Base-by-base conservation (phyloP, 2,888 invertebrate species). In the Pollenia angustigena region DNA sequence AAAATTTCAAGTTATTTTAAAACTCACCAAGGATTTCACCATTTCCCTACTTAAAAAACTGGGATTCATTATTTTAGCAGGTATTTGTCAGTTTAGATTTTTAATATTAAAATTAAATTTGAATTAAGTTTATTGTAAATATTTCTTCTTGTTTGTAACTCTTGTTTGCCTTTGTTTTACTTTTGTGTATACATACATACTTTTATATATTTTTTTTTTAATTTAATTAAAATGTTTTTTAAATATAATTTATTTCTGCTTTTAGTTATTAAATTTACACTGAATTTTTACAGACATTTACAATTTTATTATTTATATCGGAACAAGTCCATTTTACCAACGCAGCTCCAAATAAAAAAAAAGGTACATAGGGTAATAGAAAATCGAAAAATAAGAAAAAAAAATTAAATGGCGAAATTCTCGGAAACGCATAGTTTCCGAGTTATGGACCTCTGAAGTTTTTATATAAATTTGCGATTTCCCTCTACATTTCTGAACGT, bases 211-310 rank as follows among this genome's bases (percentile, higher is more conserved):
- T 68, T 60, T 18, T 71, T 85, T 76, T 85, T 76, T 18, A 62
- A 72, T 40, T 54, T 54, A 54, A 23, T 56, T 40, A 74, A 42
- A 14, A 64, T 32, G 46, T 68, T 42, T 23, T 71, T 23, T 32
- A 9, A 32, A 32, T 81, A 62, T 56, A 42, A 11, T 44, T 50
- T 11, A n/a, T 69, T 69, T 74, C 58, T 16, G n/a, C 46, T 76
- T 76, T 54, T 66, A 52, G 11, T 80, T 80, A 69, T 18, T 16
- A 9, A 83, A 83, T 83, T 76, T 83, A n/a, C 79, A 83, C 60
- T 58, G 60, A 78, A 60, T 69, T 85, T 82, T 80, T 86, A 86
- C 83, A 86, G 44, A 83, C 58, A 86, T 86, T 86, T 86, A 86
- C 83, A 86, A 52, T 42, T 54, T 72, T 44, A 11, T 54, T 42